These are phyloP conservation scores for Drosophila cardini DNA, from an alignment of 1,140 invertebrate genomes.

Conservation along the genomic window DNA sequence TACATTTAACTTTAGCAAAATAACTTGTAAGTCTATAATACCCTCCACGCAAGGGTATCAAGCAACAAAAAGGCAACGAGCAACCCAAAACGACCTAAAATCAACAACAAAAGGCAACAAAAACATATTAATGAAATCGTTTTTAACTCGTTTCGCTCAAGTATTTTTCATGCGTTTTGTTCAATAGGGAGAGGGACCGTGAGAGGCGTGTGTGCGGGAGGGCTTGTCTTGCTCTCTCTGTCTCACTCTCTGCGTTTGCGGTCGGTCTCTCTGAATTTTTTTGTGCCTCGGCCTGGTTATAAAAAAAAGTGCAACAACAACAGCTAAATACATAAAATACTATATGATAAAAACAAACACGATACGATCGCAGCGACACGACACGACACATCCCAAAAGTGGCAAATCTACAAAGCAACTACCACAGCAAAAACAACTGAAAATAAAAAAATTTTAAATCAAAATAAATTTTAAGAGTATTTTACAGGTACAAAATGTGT, in stretches of 20 bases:
- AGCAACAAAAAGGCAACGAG: constrained; percentile 27
- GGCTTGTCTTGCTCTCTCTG: constrained; percentile 25
- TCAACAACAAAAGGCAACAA: constrained; percentile 62
- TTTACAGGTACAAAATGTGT: constrained; percentile 6
- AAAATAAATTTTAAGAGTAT: constrained; percentile 35
- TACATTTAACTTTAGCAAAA: not conserved
- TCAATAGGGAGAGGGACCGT: constrained; percentile 4
- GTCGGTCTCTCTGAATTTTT: constrained; percentile 16
- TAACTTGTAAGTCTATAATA: not conserved
- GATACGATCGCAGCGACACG: constrained; percentile 61
- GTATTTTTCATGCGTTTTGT: constrained; percentile 64
- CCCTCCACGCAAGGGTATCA: constrained; percentile 25
- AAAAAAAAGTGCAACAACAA: constrained; percentile 79
- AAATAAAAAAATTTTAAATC: constrained; percentile 47
- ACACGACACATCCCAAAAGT: constrained; percentile 60
- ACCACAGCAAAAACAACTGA: no score
- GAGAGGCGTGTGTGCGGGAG: no score
- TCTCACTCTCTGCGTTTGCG: constrained; percentile 3
- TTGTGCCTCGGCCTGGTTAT: constrained; percentile 56
- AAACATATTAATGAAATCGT: constrained; percentile 81
- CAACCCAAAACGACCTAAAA: constrained; percentile 41
- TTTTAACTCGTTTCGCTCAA: constrained; percentile 81
- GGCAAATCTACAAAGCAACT: constrained; percentile 32
- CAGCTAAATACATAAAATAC: constrained; percentile 32
- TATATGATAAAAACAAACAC: constrained; percentile 73